These are phyloP conservation scores for Aphidius ervi DNA, from an alignment of 1,140 invertebrate species.

Conservation along the genomic window DNA sequence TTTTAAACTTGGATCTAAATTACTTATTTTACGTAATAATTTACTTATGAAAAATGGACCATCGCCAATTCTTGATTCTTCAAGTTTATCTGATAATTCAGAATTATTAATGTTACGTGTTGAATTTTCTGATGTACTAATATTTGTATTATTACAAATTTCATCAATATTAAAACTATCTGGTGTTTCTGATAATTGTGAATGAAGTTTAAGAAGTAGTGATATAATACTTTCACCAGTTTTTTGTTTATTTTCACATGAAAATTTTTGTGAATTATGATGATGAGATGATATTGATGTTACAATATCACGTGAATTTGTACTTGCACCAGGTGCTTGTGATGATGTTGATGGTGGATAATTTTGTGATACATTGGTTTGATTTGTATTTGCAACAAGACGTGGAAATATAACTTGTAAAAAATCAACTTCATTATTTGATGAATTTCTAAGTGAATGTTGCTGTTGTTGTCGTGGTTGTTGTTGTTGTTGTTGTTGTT, in stretches of 20 bases:
- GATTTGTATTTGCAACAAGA: slow-evolving; percentile 25
- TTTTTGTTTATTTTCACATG: slow-evolving; percentile 48
- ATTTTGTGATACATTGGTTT: too few species aligned
- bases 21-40: slow-evolving; percentile 68
- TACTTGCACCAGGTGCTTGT: not conserved
- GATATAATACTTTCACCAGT: slow-evolving; percentile 90
- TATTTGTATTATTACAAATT: slow-evolving; percentile 19
- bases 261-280: slow-evolving; percentile 40
- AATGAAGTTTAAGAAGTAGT: slow-evolving; percentile 87
- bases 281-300: slow-evolving; percentile 49
- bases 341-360: not conserved
- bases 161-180: slow-evolving; percentile 71
- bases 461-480: slow-evolving; percentile 48
- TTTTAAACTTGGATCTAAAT: slow-evolving; percentile 66
- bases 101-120: not conserved
- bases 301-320: slow-evolving; percentile 45
- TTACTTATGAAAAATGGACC: slow-evolving; percentile 81
- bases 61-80: slow-evolving; percentile 70
- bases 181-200: slow-evolving; percentile 76
- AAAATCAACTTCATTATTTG: slow-evolving; percentile 56
- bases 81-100: slow-evolving; percentile 18
- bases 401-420: slow-evolving; percentile 28
- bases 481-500: slow-evolving; percentile 32
- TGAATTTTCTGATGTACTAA: slow-evolving; percentile 39
- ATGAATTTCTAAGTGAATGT: slow-evolving; percentile 40